Evolutionary conservation across 2,797 vertebrate species (phyloP).

Genomic region (Xenentodon cancila): DNA sequence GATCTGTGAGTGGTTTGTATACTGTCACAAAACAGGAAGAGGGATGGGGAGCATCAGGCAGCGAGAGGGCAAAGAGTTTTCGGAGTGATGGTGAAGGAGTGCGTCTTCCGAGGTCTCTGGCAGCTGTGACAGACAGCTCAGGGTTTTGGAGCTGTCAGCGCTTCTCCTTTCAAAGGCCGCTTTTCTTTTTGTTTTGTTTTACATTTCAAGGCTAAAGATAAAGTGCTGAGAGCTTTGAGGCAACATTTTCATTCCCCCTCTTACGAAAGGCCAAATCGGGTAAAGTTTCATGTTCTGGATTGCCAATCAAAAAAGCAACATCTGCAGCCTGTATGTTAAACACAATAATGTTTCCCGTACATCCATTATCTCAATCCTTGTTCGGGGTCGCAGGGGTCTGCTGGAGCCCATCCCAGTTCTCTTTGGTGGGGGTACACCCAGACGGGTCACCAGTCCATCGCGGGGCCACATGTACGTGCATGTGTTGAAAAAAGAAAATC

Average conservation of each 20-base stretch:
- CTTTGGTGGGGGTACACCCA: too few species aligned
- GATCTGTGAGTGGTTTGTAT: constrained; percentile 32
- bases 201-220: constrained; percentile 10
- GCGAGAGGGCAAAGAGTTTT: constrained; percentile 14
- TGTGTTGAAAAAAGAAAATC: too few species aligned
- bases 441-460: too few species aligned
- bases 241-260: background rate
- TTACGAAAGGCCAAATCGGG: background rate
- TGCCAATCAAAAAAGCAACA: constrained; percentile 1
- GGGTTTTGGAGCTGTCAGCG: constrained; percentile 44
- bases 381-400: too few species aligned
- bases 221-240: constrained; percentile 9
- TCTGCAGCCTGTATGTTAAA: background rate
- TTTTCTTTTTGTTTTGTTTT: constrained; percentile 2
- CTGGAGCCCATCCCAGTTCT: too few species aligned
- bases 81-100: constrained; percentile 24
- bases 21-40: constrained; percentile 24
- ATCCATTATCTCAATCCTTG: too few species aligned
- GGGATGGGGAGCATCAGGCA: constrained; percentile 4
- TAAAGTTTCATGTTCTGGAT: background rate
- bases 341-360: too few species aligned
- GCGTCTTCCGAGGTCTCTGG: constrained; percentile 28
- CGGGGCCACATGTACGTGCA: too few species aligned
- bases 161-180: constrained; percentile 21
- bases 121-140: constrained; percentile 59